phyloP scores from a whole-genome alignment of 2,113 vertebrate species.

The Vombatus ursinus region DNA sequence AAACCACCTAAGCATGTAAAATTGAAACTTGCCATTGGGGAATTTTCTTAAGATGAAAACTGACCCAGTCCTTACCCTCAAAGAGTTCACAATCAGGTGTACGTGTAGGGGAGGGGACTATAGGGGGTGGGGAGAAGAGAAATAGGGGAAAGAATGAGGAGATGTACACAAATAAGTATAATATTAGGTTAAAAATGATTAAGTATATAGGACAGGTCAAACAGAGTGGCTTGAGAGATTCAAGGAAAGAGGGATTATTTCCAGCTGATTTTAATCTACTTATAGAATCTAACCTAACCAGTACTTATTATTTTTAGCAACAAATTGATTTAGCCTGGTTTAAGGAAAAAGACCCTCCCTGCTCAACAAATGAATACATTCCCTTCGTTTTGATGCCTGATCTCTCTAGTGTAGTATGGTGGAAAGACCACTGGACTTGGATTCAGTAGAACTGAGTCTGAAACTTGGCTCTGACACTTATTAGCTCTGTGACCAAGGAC shows the following conservation, averaged over 20 bases:
- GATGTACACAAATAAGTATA: not conserved
- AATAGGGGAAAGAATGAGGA: not conserved
- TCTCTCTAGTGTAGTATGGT: not conserved
- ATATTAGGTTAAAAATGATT: not conserved
- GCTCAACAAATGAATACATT: not conserved
- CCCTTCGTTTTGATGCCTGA: not conserved
- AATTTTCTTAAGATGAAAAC: slow-evolving; percentile 14
- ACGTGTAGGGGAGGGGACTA: not conserved
- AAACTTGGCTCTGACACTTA: not conserved
- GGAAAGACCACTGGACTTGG: not conserved
- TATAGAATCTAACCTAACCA: not conserved
- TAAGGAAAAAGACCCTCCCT: not conserved
- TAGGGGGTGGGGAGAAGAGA: not conserved
- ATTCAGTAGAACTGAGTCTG: not conserved
- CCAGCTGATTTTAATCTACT: slow-evolving; percentile 1
- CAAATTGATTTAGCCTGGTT: not conserved
- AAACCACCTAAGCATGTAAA: not conserved
- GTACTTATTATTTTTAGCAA: not conserved
- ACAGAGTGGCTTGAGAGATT: not conserved
- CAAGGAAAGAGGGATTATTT: not conserved
- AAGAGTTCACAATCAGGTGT: not conserved
- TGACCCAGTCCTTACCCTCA: not conserved
- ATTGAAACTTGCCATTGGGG: slow-evolving; percentile 14
- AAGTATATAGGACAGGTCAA: not conserved
- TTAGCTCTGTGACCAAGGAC: not conserved